A percentile compares a stretch with the other conserved stretches of the same genome.
Conservation (phyloP, 1,140 invertebrate genomes). For the Eciton burchellii region DNA sequence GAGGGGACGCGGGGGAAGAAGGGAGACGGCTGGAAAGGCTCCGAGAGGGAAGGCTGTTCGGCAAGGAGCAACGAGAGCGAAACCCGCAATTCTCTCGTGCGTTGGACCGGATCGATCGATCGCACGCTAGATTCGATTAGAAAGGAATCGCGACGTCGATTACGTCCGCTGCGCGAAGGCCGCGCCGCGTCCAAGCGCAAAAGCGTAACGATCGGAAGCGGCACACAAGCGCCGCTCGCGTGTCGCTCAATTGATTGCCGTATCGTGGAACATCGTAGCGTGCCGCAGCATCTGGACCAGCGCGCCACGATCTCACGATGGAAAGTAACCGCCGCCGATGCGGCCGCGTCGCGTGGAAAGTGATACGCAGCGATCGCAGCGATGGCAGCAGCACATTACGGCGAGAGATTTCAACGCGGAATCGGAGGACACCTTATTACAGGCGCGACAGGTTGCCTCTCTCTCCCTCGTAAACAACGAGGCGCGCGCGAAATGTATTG, state of each 20-base stretch:
- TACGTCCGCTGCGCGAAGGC: constrained; percentile 23
- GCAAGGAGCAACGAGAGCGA: constrained; percentile 10
- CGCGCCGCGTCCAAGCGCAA: neutral
- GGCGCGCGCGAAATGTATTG: neutral
- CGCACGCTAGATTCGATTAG: constrained; percentile 24
- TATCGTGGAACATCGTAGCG: neutral
- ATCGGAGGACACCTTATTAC: neutral
- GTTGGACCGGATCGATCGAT: constrained; percentile 16
- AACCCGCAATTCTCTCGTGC: neutral
- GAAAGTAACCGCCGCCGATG: no score
- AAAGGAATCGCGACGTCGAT: constrained; percentile 17
- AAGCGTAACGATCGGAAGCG: neutral
- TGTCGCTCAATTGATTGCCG: neutral
- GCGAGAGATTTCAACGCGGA: no score
- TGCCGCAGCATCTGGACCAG: neutral
- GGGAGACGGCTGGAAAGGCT: neutral
- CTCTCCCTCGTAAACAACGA: no score
- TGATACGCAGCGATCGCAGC: neutral
- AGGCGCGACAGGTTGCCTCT: neutral
- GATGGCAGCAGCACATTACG: no score
- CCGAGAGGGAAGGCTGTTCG: neutral
- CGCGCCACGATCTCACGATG: neutral
- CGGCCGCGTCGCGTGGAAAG: no score
- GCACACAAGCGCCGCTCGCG: neutral
- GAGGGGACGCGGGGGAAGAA: neutral